Evolutionary conservation across 2,888 invertebrate species (phyloP).

Genomic region (Elegia similella): DNA sequence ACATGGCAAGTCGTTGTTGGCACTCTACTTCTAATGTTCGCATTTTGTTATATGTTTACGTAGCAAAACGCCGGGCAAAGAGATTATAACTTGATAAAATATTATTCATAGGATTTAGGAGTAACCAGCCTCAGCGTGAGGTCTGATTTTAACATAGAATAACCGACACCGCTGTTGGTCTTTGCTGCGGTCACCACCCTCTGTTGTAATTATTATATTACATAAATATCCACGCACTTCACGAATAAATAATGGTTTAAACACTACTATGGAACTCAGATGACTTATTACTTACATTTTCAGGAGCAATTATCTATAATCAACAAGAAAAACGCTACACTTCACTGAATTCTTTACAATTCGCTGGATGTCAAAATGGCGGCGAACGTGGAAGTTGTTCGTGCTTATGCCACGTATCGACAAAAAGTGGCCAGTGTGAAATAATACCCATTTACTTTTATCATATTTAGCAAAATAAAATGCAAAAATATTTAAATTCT

Average conservation of each 20-base stretch:
- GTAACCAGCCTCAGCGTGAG: constrained; percentile 8
- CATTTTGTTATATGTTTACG: constrained; percentile 14
- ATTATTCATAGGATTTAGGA: background rate
- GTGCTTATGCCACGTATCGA: constrained; percentile 91
- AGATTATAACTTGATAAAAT: background rate
- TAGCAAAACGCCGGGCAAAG: background rate
- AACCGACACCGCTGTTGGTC: constrained; percentile 81
- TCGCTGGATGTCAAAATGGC: constrained; percentile 91
- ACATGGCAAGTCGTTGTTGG: constrained; percentile 72
- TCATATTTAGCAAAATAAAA: no score
- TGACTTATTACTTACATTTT: constrained; percentile 72
- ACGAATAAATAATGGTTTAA: constrained; percentile 6
- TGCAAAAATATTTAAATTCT: no score
- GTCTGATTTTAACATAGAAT: constrained; percentile 56
- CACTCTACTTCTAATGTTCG: constrained; percentile 32
- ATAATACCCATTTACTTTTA: constrained; percentile 24
- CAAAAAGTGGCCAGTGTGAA: constrained; percentile 72
- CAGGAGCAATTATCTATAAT: constrained; percentile 75
- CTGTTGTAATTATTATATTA: constrained; percentile 41
- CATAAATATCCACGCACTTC: constrained; percentile 27
- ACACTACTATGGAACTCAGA: constrained; percentile 15
- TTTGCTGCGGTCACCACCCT: constrained; percentile 79
- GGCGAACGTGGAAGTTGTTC: constrained; percentile 89
- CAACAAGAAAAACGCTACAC: constrained; percentile 85
- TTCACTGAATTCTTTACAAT: constrained; percentile 86